Evolutionary conservation across 2,113 vertebrate genomes (phyloP).

Genomic region (Glaucidium brasilianum): DNA sequence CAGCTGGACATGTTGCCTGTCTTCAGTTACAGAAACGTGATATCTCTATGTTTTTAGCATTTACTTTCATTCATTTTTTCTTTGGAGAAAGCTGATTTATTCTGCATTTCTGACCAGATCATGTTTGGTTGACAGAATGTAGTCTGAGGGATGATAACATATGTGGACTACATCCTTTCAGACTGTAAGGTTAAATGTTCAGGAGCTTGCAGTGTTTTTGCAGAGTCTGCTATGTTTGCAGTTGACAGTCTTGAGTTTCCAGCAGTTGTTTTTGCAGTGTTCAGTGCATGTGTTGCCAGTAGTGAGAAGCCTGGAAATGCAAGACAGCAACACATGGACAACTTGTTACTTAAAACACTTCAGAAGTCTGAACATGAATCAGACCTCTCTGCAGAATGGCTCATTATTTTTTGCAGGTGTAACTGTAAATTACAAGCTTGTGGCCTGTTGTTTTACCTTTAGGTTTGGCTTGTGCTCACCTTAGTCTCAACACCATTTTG

Average conservation of each 20-base stretch:
- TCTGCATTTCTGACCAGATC: too few relatives aligned
- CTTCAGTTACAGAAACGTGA: neutral
- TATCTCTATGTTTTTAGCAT: neutral
- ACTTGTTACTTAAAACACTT: neutral
- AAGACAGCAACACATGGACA: neutral
- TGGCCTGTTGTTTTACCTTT: neutral
- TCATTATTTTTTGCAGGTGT: conserved; percentile 2
- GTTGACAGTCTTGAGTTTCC: neutral
- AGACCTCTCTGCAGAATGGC: neutral
- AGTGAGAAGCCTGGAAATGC: neutral
- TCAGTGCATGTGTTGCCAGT: neutral
- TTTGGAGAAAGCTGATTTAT: too few relatives aligned
- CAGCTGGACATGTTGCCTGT: neutral
- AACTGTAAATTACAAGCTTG: neutral
- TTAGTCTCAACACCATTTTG: neutral
- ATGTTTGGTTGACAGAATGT: neutral
- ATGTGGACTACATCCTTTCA: neutral
- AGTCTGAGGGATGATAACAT: neutral
- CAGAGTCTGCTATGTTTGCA: neutral
- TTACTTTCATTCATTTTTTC: neutral
- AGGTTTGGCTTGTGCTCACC: neutral
- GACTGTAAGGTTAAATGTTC: neutral
- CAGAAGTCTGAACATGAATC: neutral
- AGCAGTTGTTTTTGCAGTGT: neutral
- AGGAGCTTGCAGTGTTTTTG: neutral